Evolutionary conservation across 2,113 vertebrate genomes (phyloP).

Genomic region (Erpornis zantholeuca): DNA sequence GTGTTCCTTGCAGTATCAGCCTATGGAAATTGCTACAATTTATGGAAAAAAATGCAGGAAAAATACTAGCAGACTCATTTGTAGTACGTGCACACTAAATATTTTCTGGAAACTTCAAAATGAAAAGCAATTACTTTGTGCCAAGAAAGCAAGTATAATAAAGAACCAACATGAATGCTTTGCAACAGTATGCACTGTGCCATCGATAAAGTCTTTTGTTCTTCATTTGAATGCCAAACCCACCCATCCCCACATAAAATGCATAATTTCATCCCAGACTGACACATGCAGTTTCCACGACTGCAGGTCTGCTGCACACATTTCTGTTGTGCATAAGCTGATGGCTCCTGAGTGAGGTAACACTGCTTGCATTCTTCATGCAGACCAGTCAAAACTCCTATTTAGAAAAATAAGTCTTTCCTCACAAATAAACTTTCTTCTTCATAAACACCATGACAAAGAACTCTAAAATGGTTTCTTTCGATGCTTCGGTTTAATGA

Average conservation of each 20-base stretch:
- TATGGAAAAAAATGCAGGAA: neutral
- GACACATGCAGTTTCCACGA: neutral
- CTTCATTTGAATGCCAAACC: neutral
- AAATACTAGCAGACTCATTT: neutral
- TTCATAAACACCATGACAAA: neutral
- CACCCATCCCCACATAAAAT: neutral
- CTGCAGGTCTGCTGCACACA: neutral
- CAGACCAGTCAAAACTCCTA: neutral
- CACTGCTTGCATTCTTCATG: neutral
- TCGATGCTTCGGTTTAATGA: neutral
- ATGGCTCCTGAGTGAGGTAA: neutral
- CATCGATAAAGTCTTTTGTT: neutral
- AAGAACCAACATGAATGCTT: neutral
- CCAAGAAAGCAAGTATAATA: neutral
- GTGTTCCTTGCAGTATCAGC: neutral
- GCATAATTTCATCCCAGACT: neutral
- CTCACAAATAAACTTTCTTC: neutral
- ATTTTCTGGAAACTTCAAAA: neutral
- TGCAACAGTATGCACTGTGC: accelerated
- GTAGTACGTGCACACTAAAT: neutral
- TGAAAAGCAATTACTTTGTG: neutral
- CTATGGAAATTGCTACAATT: neutral
- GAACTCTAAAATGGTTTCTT: neutral
- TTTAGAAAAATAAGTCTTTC: neutral
- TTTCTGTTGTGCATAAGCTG: neutral